Conservation (phyloP, 2,888 invertebrate genomes). For the Drosophila birchii region DNA sequence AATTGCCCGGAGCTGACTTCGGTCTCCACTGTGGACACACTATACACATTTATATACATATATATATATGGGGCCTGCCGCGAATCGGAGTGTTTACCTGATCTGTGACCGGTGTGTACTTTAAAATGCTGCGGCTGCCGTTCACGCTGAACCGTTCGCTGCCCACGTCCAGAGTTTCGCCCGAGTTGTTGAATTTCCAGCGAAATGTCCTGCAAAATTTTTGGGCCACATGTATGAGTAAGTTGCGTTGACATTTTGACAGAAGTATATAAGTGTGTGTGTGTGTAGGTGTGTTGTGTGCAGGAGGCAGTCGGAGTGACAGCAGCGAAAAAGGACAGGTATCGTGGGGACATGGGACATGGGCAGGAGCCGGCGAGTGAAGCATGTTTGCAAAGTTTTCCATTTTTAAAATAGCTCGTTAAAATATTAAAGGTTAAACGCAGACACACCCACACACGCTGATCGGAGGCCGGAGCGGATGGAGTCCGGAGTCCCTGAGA, state of each 20-base stretch:
- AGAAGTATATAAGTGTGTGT: constrained; percentile 46
- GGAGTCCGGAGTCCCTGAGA: constrained; percentile 16
- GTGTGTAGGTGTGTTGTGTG: constrained; percentile 22
- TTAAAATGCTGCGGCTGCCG: constrained; percentile 90
- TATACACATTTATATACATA: neutral
- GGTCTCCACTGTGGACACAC: constrained; percentile 22
- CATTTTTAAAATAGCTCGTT: constrained; percentile 78
- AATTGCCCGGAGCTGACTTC: constrained; percentile 42
- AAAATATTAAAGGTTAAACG: constrained; percentile 79
- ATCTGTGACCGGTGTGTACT: constrained; percentile 88
- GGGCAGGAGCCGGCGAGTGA: constrained; percentile 45
- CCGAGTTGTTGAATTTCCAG: constrained; percentile 98
- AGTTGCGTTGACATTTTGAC: constrained; percentile 79
- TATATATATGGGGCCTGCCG: neutral
- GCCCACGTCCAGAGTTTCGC: constrained; percentile 93
- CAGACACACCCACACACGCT: constrained; percentile 30
- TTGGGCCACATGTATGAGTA: constrained; percentile 47
- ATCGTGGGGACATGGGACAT: constrained; percentile 1
- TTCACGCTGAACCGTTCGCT: constrained; percentile 91
- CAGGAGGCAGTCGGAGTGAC: constrained; percentile 29
- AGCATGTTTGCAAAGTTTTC: constrained; percentile 77
- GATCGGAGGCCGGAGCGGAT: constrained; percentile 6
- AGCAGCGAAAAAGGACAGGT: constrained; percentile 13
- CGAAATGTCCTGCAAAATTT: constrained; percentile 89
- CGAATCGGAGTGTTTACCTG: constrained; percentile 77